Percentiles rank a stretch among this genome's conserved stretches.
Evolutionary conservation across 1,140 invertebrate genomes (phyloP).

Genomic region (Drosophila ambigua): DNA sequence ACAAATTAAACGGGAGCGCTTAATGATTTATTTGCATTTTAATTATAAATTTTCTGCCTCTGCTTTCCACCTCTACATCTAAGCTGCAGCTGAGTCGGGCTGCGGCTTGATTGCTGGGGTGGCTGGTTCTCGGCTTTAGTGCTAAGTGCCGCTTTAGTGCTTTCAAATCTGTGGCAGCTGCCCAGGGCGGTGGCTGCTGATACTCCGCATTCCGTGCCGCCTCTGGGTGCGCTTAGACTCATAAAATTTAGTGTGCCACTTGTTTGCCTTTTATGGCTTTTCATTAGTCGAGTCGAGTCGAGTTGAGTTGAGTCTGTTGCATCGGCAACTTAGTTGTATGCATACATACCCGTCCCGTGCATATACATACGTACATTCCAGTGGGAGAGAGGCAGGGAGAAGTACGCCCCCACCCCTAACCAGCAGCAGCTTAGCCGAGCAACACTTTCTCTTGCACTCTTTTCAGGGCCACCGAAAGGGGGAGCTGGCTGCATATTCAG

Average conservation of each 20-base stretch:
- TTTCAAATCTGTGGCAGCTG: constrained; percentile 70
- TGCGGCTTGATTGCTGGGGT: neutral
- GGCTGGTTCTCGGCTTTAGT: constrained; percentile 58
- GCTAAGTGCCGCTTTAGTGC: constrained; percentile 77
- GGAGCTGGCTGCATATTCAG: neutral
- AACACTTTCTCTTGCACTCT: constrained; percentile 28
- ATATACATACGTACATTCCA: neutral
- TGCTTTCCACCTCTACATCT: neutral
- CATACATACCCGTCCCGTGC: constrained; percentile 7
- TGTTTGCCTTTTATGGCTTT: constrained; percentile 80
- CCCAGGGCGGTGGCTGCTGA: constrained; percentile 25
- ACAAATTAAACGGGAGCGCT: constrained; percentile 51
- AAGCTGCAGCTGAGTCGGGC: constrained; percentile 12
- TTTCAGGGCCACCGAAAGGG: constrained; percentile 23
- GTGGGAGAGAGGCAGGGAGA: no score
- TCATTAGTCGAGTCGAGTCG: constrained; percentile 59
- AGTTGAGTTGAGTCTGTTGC: constrained; percentile 51
- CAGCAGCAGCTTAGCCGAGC: constrained; percentile 5
- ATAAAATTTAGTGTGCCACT: constrained; percentile 77
- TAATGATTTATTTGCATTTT: constrained; percentile 77
- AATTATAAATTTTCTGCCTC: constrained; percentile 65
- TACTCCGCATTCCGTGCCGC: constrained; percentile 5
- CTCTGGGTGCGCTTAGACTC: constrained; percentile 29
- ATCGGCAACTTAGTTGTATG: constrained; percentile 59
- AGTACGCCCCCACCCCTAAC: no score